A percentile compares a stretch with the other conserved stretches of the same genome.
phyloP scores from a whole-genome alignment of 2,113 vertebrate genomes.

The Protobothrops flavoviridis region DNA sequence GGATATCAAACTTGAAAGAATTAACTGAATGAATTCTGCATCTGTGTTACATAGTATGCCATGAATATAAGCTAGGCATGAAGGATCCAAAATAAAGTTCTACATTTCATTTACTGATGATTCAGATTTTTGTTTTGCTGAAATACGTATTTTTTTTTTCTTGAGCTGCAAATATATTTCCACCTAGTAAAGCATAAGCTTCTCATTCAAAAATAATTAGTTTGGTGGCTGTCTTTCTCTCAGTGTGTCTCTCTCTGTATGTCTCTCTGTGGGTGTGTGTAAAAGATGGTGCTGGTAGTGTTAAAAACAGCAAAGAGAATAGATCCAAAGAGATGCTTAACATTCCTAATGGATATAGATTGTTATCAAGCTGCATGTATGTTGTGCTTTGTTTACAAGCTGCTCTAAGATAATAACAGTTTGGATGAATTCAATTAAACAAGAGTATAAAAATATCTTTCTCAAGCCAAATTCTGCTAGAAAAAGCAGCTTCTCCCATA shows the following conservation, averaged over 20 bases:
- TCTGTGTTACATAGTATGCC: background rate
- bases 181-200: background rate
- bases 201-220: background rate
- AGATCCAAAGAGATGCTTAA: background rate
- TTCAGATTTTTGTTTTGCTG: background rate
- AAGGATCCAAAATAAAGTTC: background rate
- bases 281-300: background rate
- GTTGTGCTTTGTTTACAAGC: background rate
- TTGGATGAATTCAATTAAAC: background rate
- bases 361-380: background rate
- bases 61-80: background rate
- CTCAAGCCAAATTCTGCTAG: background rate
- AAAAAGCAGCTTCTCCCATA: background rate
- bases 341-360: background rate
- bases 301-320: background rate
- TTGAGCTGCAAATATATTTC: background rate
- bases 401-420: background rate
- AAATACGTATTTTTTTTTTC: background rate
- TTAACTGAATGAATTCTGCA: background rate
- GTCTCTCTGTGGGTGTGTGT: too few species aligned
- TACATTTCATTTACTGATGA: background rate
- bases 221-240: background rate
- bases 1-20: background rate
- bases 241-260: too few species aligned
- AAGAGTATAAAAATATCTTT: background rate